A percentile compares a stretch with the other conserved stretches of the same genome.
These are phyloP conservation scores for Perca flavescens DNA, from an alignment of 2,113 vertebrate species.

Conservation along the genomic window DNA sequence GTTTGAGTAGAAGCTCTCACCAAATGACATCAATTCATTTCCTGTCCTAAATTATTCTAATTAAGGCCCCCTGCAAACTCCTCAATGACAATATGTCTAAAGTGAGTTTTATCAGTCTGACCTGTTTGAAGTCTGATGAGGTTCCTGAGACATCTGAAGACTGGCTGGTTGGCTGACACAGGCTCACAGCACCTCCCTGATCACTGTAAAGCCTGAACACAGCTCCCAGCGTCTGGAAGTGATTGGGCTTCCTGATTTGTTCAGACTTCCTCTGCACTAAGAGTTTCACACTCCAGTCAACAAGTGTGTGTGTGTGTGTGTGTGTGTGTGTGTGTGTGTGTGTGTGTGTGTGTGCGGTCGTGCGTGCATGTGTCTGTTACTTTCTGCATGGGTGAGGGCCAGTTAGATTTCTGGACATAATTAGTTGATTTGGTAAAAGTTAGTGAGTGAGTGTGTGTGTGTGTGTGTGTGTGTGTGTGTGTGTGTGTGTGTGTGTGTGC, in stretches of 20 bases:
- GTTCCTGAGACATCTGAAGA: not conserved
- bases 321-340: conserved; percentile 4
- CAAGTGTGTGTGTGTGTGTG: conserved; percentile 19
- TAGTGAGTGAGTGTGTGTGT: no score
- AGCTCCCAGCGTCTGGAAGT: conserved; percentile 38
- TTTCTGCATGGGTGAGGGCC: not conserved
- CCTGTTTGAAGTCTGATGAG: conserved; percentile 1
- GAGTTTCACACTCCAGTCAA: conserved; percentile 21
- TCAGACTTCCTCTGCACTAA: conserved; percentile 29
- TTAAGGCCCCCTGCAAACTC: no score
- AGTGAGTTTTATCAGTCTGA: not conserved
- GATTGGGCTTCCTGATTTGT: conserved; percentile 56
- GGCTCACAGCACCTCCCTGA: not conserved
- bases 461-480: no score
- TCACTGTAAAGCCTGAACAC: not conserved
- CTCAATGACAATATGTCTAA: not conserved
- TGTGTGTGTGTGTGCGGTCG: not conserved
- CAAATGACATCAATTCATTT: not conserved
- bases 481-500: not conserved
- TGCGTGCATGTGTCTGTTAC: no score
- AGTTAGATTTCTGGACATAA: not conserved
- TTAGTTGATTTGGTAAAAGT: not conserved
- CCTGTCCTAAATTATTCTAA: not conserved
- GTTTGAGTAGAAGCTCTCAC: not conserved
- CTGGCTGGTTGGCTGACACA: no score